These are phyloP conservation scores for Calyptomena viridis DNA, from an alignment of 2,113 vertebrate genomes.

Conservation along the genomic window DNA sequence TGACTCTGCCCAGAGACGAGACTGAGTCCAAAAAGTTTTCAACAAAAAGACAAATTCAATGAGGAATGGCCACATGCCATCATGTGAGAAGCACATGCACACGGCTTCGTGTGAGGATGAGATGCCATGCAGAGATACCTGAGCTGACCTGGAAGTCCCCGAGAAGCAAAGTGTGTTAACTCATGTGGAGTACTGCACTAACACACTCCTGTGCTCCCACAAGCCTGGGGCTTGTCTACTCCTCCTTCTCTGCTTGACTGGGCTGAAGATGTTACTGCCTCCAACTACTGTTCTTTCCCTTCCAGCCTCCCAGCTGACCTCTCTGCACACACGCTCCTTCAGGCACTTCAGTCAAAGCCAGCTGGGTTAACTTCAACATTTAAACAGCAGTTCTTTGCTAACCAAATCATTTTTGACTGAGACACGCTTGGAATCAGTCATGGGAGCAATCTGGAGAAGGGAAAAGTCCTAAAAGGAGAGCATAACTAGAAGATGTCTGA, in stretches of 20 bases:
- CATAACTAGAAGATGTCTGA: not conserved
- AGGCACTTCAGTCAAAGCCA: not conserved
- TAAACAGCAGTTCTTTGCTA: not conserved
- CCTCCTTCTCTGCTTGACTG: not conserved
- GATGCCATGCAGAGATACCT: slow-evolving; percentile 36
- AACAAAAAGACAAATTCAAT: not conserved
- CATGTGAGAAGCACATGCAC: not conserved
- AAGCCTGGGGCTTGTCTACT: not conserved
- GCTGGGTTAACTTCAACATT: not conserved
- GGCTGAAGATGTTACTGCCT: not conserved
- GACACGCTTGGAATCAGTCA: not conserved
- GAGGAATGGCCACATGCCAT: not conserved
- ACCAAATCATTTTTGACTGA: not conserved
- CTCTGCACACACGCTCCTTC: not conserved
- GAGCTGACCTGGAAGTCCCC: slow-evolving; percentile 26
- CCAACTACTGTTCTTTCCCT: not conserved
- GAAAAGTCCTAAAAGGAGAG: not conserved
- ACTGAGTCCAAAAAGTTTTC: not conserved
- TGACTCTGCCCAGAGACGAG: not conserved
- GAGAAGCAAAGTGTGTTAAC: not conserved
- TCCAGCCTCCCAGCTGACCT: not conserved
- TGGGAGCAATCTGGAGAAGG: not conserved
- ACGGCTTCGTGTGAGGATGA: not conserved
- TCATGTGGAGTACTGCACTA: not conserved
- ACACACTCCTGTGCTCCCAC: not conserved